These are phyloP conservation scores for Xestoiulus laeticollis DNA, from an alignment of 2,888 invertebrate genomes.

Conservation along the genomic window DNA sequence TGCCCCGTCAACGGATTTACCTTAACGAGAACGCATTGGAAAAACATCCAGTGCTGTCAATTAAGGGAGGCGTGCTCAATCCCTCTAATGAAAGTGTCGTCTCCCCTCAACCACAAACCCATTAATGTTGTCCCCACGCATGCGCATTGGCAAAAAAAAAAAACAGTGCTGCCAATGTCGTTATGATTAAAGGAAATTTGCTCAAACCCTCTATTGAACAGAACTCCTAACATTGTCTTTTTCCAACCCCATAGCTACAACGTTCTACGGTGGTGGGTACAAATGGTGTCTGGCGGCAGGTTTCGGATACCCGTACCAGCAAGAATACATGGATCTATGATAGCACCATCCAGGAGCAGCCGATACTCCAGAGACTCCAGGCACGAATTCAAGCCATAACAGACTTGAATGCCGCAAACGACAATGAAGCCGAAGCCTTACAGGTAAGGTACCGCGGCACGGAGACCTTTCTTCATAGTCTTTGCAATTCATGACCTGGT, in stretches of 20 bases:
- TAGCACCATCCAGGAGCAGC: slow-evolving; percentile 56
- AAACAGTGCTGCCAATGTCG: too few species aligned
- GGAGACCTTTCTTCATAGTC: not conserved
- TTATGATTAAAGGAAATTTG: too few species aligned
- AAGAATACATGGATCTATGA: slow-evolving; percentile 63
- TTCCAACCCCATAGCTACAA: slow-evolving; percentile 50
- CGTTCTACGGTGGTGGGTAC: slow-evolving; percentile 55
- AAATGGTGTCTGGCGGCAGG: slow-evolving; percentile 61
- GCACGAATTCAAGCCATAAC: slow-evolving; percentile 60
- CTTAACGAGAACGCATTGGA: too few species aligned
- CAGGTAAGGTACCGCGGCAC: slow-evolving; percentile 57
- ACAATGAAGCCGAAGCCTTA: slow-evolving; percentile 60
- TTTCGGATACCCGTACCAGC: slow-evolving; percentile 62
- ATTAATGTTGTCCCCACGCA: too few species aligned
- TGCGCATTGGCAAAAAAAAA: too few species aligned
- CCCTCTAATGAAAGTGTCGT: too few species aligned
- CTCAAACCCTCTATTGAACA: slow-evolving; percentile 20
- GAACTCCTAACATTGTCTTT: not conserved
- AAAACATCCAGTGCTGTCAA: too few species aligned
- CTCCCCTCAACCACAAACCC: too few species aligned
- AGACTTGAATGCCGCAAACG: slow-evolving; percentile 60
- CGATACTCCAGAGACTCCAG: slow-evolving; percentile 58
- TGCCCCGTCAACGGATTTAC: too few species aligned
- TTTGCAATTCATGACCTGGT: not conserved
- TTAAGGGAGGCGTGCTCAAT: too few species aligned